Percentiles rank a stretch among this genome's conserved stretches.
Conservation (phyloP, 2,113 vertebrate species). For the Calonectris borealis region DNA sequence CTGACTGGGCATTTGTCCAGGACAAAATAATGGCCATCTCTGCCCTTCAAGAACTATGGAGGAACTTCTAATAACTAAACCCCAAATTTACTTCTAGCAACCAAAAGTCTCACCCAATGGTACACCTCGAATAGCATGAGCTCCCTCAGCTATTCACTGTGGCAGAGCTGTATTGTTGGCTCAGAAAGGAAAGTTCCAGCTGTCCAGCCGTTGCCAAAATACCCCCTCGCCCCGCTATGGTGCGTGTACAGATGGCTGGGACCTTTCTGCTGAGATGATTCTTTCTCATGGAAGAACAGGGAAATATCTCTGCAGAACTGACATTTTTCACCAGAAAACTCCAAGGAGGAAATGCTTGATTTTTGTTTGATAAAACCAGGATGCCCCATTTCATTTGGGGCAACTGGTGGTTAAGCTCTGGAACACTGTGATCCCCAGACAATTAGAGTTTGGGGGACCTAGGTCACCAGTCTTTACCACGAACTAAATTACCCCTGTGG, state of each 20-base stretch:
- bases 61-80: neutral
- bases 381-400: neutral
- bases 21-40: neutral
- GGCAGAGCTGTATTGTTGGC: neutral
- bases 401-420: neutral
- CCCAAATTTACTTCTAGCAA: neutral
- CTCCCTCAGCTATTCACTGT: neutral
- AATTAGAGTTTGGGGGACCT: neutral
- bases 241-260: neutral
- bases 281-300: neutral
- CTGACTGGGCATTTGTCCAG: neutral
- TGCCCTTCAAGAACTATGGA: neutral
- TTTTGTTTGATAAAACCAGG: neutral
- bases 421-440: accelerated
- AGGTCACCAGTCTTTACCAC: neutral
- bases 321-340: neutral
- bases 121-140: neutral
- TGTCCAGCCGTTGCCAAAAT: neutral
- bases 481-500: neutral
- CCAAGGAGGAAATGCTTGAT: neutral
- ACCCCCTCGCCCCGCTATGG: accelerated
- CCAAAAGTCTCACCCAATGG: neutral
- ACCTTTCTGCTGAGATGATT: neutral
- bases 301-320: neutral
- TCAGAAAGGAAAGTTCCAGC: neutral